phyloP scores from a whole-genome alignment of 2,797 vertebrate genomes.

The Molossus molossus region DNA sequence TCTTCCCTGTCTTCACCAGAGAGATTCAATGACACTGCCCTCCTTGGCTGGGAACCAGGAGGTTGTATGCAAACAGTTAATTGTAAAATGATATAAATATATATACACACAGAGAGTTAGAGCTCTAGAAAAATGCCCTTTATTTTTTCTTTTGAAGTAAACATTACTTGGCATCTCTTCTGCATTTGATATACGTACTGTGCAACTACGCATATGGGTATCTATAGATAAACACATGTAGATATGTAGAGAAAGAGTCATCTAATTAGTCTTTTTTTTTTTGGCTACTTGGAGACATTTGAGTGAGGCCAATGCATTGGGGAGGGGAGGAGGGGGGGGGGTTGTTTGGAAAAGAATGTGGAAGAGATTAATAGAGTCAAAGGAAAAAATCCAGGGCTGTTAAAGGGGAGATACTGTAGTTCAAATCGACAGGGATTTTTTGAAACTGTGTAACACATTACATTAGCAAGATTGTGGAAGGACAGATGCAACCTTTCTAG shows the following conservation, averaged over 20 bases:
- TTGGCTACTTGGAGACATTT: not conserved
- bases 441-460: not conserved
- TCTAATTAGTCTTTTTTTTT: not conserved
- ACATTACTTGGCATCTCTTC: not conserved
- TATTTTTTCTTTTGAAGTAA: constrained; percentile 14
- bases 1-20: not conserved
- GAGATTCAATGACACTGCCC: not conserved
- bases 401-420: not conserved
- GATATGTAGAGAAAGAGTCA: not conserved
- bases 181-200: not conserved
- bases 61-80: not conserved
- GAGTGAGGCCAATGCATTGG: not conserved
- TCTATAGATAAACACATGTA: not conserved
- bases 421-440: not conserved
- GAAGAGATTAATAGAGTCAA: not conserved
- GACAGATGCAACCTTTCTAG: not conserved
- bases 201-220: not conserved
- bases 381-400: not conserved
- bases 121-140: not conserved
- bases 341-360: not conserved
- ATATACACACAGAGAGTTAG: not conserved
- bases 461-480: not conserved
- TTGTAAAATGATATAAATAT: not conserved
- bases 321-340: accelerated
- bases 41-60: not conserved